phyloP scores from a whole-genome alignment of 2,888 invertebrate species.

The Plebejus argus region DNA sequence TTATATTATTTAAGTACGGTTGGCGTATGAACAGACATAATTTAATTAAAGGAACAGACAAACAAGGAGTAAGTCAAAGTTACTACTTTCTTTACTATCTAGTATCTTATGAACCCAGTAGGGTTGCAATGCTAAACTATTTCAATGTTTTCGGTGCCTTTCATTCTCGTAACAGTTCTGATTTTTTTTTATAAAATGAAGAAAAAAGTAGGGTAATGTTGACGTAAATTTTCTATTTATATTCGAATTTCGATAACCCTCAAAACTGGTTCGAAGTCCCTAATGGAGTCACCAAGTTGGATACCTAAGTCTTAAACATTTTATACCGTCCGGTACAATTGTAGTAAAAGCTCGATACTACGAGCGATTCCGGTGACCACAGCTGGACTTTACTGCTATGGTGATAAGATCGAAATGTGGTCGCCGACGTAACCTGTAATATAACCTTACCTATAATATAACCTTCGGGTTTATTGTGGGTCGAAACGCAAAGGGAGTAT shows the following conservation, averaged over 20 bases:
- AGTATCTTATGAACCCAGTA: too few relatives aligned
- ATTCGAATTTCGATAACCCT: background rate
- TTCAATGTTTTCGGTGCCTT: background rate
- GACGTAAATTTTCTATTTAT: background rate
- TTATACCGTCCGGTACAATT: background rate
- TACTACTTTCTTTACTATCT: too few relatives aligned
- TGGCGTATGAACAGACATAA: background rate
- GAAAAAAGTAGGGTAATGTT: background rate
- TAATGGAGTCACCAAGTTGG: conserved; percentile 12
- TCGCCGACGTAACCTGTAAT: too few relatives aligned
- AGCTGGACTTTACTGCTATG: background rate
- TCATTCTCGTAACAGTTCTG: background rate
- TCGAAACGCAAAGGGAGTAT: conserved; percentile 46
- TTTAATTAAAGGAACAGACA: too few relatives aligned
- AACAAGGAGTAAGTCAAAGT: too few relatives aligned
- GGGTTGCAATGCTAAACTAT: background rate
- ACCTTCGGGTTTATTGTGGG: conserved; percentile 35
- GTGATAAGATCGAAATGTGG: background rate
- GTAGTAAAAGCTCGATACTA: background rate
- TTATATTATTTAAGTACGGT: too few relatives aligned
- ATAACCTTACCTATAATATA: too few relatives aligned
- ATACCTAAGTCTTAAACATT: conserved; percentile 16
- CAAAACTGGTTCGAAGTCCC: background rate
- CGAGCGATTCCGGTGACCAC: background rate
- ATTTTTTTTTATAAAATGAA: background rate